Conservation (phyloP, 2,888 invertebrate species). For the Chrysotoxum bicinctum region DNA sequence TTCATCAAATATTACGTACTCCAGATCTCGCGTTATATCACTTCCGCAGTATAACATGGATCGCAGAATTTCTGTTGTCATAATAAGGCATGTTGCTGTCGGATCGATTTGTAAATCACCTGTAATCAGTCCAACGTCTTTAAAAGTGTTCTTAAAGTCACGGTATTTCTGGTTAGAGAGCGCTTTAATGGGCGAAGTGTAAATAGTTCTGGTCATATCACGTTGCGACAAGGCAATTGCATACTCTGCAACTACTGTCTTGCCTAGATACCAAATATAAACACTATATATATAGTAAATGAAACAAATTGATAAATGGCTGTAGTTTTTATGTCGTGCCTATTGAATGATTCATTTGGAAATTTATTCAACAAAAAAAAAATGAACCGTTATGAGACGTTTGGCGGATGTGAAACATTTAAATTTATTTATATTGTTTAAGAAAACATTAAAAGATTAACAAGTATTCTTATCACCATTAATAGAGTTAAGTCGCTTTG, state of each 20-base stretch:
- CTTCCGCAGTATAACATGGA: conserved; percentile 98
- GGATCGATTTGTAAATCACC: conserved; percentile 98
- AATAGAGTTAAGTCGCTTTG: too few relatives aligned
- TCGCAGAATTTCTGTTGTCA: conserved; percentile 99
- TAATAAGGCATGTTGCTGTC: conserved; percentile 96
- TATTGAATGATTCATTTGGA: too few relatives aligned
- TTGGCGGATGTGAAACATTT: too few relatives aligned
- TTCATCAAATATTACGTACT: conserved; percentile 99
- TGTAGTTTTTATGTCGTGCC: not conserved
- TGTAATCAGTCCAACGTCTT: conserved; percentile 95
- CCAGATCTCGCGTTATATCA: conserved; percentile 96
- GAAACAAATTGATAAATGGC: not conserved
- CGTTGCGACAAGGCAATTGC: conserved; percentile 97
- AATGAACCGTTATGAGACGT: too few relatives aligned
- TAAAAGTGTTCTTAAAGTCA: conserved; percentile 96
- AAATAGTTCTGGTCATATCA: conserved; percentile 95
- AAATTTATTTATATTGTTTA: too few relatives aligned
- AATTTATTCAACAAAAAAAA: too few relatives aligned
- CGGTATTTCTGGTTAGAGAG: conserved; percentile 99
- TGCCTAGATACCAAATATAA: conserved; percentile 80
- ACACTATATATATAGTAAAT: not conserved
- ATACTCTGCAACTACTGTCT: conserved; percentile 99
- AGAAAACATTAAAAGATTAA: too few relatives aligned
- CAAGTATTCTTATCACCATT: too few relatives aligned
- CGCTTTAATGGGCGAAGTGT: conserved; percentile 99